Conservation (phyloP, 2,797 vertebrate genomes). For the Capromys pilorides region DNA sequence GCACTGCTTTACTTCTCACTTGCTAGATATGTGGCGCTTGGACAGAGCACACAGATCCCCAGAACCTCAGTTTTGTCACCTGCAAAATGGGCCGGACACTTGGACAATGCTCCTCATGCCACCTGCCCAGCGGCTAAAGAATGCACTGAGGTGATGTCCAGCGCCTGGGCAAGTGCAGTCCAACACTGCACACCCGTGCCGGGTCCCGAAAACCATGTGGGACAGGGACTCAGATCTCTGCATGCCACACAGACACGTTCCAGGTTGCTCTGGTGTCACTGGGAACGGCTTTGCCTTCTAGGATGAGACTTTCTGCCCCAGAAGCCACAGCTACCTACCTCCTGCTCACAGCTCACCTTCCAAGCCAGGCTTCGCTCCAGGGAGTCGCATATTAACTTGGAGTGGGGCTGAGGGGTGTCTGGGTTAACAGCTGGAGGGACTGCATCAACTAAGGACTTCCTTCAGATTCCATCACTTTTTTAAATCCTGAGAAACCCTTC, state of each 20-base stretch:
- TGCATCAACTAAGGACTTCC: slow-evolving; percentile 17
- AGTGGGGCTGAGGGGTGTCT: neutral
- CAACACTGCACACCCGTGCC: too few species aligned
- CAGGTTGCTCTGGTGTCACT: neutral
- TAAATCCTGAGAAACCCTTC: slow-evolving; percentile 38
- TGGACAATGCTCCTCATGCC: neutral
- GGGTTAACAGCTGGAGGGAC: neutral
- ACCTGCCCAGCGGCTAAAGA: neutral
- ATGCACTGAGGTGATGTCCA: neutral
- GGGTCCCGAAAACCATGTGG: neutral
- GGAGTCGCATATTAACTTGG: slow-evolving; percentile 65
- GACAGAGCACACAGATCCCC: neutral
- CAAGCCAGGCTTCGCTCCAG: neutral
- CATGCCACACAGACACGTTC: neutral
- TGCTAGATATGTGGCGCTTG: neutral
- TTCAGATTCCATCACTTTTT: neutral
- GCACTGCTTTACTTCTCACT: neutral
- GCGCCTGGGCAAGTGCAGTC: neutral
- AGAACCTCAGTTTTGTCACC: neutral
- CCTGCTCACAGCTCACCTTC: neutral
- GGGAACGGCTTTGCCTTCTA: neutral
- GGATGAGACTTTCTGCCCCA: neutral
- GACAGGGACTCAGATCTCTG: neutral
- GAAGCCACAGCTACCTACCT: neutral
- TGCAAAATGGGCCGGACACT: neutral